Percentiles rank a stretch among this genome's conserved stretches.
These are phyloP conservation scores for Pinna nobilis DNA, from an alignment of 1,140 invertebrate species.

Conservation along the genomic window DNA sequence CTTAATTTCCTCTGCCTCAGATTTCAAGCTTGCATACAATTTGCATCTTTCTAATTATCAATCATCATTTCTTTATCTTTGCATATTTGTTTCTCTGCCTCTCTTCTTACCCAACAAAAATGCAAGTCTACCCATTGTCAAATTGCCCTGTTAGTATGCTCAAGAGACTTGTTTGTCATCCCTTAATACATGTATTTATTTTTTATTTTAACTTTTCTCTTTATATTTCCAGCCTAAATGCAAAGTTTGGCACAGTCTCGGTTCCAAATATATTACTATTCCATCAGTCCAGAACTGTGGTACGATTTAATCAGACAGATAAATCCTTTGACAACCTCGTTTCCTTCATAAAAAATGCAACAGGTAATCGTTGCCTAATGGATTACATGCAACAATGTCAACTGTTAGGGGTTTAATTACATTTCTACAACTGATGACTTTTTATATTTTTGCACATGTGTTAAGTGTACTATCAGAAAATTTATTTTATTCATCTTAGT, in stretches of 20 bases:
- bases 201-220: constrained; percentile 5
- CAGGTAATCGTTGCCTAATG: constrained; percentile 75
- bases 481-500: neutral
- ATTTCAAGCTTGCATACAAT: too few relatives aligned
- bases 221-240: constrained; percentile 83
- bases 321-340: constrained; percentile 87
- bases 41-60: too few relatives aligned
- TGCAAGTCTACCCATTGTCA: too few relatives aligned
- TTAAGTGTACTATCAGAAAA: neutral
- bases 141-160: too few relatives aligned
- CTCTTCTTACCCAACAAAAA: too few relatives aligned
- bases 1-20: too few relatives aligned
- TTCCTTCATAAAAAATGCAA: constrained; percentile 87
- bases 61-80: too few relatives aligned
- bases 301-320: constrained; percentile 90
- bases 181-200: neutral
- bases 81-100: too few relatives aligned
- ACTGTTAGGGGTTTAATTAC: neutral
- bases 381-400: neutral
- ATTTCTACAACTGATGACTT: neutral
- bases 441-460: neutral
- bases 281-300: constrained; percentile 91
- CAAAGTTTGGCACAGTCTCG: constrained; percentile 94
- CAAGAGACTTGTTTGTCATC: too few relatives aligned
- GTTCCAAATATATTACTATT: constrained; percentile 94